phyloP scores from a whole-genome alignment of 2,113 vertebrate species.

The Climacteris rufus region DNA sequence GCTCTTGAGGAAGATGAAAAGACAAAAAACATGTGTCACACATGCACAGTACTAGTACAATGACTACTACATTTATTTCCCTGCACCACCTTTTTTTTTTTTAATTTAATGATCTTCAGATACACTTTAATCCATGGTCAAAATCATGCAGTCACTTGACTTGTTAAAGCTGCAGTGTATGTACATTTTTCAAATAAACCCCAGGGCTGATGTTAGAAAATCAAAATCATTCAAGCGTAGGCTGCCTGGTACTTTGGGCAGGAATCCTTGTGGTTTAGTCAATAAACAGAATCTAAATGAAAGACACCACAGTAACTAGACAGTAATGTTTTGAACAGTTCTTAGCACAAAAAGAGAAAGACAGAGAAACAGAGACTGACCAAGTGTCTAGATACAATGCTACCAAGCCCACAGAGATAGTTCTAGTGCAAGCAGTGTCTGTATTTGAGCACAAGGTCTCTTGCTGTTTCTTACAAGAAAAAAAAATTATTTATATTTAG shows the following conservation, averaged over 20 bases:
- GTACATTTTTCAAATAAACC: conserved; percentile 79
- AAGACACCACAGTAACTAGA: conserved; percentile 75
- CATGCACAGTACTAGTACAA: conserved; percentile 80
- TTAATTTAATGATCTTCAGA: conserved; percentile 77
- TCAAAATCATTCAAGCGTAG: conserved; percentile 76
- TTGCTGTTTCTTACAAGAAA: not conserved
- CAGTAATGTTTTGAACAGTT: conserved; percentile 72
- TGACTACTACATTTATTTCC: conserved; percentile 81
- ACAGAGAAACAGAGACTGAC: not conserved
- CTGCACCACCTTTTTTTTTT: not conserved
- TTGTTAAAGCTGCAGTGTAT: conserved; percentile 74
- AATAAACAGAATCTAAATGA: conserved; percentile 78
- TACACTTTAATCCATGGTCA: conserved; percentile 68
- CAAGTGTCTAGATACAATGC: conserved; percentile 43
- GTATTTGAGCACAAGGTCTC: conserved; percentile 21
- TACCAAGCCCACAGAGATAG: conserved; percentile 24
- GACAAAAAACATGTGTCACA: conserved; percentile 93
- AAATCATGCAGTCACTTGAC: conserved; percentile 74
- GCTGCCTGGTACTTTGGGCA: conserved; percentile 74
- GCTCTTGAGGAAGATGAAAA: conserved; percentile 95
- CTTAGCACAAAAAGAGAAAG: conserved; percentile 42
- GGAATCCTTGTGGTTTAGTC: conserved; percentile 76
- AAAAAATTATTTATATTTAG: not conserved
- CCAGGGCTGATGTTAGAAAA: conserved; percentile 76
- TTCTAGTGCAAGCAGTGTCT: not conserved